Evolutionary conservation across 2,113 vertebrate genomes (phyloP).

Genomic region (Phodopus roborovskii): DNA sequence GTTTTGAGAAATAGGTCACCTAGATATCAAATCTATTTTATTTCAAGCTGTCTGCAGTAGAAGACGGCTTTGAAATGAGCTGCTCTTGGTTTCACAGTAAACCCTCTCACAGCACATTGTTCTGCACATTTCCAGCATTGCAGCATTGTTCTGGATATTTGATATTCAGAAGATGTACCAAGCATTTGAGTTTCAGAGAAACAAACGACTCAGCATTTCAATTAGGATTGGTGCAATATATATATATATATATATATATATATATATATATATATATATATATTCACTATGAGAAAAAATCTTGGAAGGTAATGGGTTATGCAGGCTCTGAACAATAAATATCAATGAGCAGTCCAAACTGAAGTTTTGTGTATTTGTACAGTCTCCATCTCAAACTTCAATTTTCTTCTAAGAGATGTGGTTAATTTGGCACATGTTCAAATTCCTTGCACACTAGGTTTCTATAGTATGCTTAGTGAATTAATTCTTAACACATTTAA

Average conservation of each 20-base stretch:
- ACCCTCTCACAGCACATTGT: conserved; percentile 45
- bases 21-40: conserved; percentile 75
- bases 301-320: not conserved
- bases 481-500: conserved; percentile 52
- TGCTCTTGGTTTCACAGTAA: conserved; percentile 27
- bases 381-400: not conserved
- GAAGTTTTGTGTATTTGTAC: conserved; percentile 2
- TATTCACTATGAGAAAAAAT: conserved; percentile 37
- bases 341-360: not conserved
- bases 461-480: not conserved
- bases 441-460: conserved; percentile 25
- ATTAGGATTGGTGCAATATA: conserved; percentile 36
- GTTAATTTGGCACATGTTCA: not conserved
- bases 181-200: conserved; percentile 68
- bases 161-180: conserved; percentile 69
- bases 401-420: not conserved
- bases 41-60: conserved; percentile 64
- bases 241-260: conserved; percentile 48
- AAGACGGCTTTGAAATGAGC: conserved; percentile 58
- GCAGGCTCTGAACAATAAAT: conserved; percentile 53
- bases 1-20: conserved; percentile 77
- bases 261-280: conserved; percentile 24
- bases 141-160: conserved; percentile 59
- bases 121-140: conserved; percentile 25
- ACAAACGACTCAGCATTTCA: conserved; percentile 74